These are phyloP conservation scores for Galeopsomyia nigrocyanea DNA, from an alignment of 2,888 invertebrate species.

Conservation along the genomic window DNA sequence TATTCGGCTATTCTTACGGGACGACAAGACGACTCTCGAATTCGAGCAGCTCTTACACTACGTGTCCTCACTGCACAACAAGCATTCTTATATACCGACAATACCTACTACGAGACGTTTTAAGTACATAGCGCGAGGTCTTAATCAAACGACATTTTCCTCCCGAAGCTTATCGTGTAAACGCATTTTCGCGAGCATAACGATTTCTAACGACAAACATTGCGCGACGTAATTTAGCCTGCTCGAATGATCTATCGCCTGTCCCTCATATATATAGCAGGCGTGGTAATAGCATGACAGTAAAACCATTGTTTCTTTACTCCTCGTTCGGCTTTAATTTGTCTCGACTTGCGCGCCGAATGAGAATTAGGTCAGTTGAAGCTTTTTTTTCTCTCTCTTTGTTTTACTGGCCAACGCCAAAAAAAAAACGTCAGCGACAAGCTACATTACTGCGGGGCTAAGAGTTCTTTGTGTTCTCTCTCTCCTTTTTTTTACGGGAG, in stretches of 20 bases:
- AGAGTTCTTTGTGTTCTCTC: too few species aligned
- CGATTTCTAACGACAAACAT: too few species aligned
- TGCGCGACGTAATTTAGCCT: too few species aligned
- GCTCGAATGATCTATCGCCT: slow-evolving; percentile 8
- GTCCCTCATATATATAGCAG: not conserved
- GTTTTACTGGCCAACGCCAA: not conserved
- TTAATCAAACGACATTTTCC: too few species aligned
- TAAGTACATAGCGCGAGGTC: too few species aligned
- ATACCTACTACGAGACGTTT: too few species aligned
- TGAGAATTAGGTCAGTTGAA: slow-evolving; percentile 19
- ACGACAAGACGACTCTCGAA: slow-evolving; percentile 38
- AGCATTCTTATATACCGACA: too few species aligned
- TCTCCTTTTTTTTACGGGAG: too few species aligned
- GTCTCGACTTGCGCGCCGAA: not conserved
- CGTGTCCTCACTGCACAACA: slow-evolving; percentile 41
- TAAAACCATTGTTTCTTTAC: slow-evolving; percentile 8
- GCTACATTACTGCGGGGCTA: too few species aligned
- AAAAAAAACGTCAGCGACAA: not conserved
- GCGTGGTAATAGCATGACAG: not conserved
- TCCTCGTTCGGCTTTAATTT: slow-evolving; percentile 6
- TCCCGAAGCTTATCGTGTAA: too few species aligned
- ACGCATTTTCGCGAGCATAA: too few species aligned
- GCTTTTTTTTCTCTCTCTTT: slow-evolving; percentile 9
- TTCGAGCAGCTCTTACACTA: slow-evolving; percentile 31
- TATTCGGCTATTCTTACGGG: slow-evolving; percentile 42